Evolutionary conservation across 2,113 vertebrate genomes (phyloP), one percentile per base, ranked within the genome.

Genomic region (Nerophis ophidion): DNA sequence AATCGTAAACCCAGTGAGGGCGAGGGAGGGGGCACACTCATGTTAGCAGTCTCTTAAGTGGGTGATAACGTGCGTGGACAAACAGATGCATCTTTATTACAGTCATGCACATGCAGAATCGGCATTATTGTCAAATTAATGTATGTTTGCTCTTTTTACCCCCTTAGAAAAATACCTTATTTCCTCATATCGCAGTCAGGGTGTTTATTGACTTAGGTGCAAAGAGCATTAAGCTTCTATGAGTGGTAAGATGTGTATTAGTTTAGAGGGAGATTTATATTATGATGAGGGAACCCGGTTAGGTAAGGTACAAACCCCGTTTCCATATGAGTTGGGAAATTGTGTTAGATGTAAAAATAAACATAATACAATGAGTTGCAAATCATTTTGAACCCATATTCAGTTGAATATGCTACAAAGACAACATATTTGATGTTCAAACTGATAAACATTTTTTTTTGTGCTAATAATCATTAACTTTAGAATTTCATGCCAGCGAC

Each of bases 1-100:
- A 97, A 98, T 90, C 90, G 93, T 88, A 97, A 94, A 97, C 91
- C 81, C 87, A 90, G 92, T 95, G 88, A 90, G 90, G 89, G 87
- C 91, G 38, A 13, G 54, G 10, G 85, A 86, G 88, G 91, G 85
- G 91, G 57, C 68, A 84, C 70, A 78, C 57, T 81, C 48, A 71
- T 49, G 52, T 59, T 70, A 58, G 60, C 51, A 57, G 52, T 60
- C 53, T 48, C 57, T 50, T 60, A 72, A 60, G 64, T 64, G 69
- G 57, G 14, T 49, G n/a, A n/a, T 60, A 57, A 48, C 34, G 62
- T 69, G 65, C n/a, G 17, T 12, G 36, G 36, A 38, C 58, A 64
- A 50, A 65, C 59, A 45, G 61, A 64, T 46, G 55, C 49, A 58
- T 44, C 12, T 14, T 15, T 1, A 1, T 16, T 47, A 36, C 26